These are phyloP conservation scores for Heliconius erato DNA, from an alignment of 2,888 invertebrate genomes.

Conservation along the genomic window DNA sequence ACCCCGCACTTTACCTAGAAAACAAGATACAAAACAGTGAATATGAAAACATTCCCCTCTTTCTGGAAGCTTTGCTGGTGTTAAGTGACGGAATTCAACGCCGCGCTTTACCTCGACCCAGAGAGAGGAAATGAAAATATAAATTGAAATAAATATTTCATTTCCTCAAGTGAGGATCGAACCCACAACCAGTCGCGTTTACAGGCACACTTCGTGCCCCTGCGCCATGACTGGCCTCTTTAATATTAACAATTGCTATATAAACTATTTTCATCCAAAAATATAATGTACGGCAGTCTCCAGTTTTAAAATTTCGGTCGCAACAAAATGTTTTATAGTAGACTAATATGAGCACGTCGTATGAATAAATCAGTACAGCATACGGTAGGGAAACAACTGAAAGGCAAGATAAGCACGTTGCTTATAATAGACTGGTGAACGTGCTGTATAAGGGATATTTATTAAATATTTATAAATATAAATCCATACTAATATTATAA, in stretches of 20 bases:
- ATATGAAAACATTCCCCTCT: too few species aligned
- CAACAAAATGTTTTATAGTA: slow-evolving; percentile 25
- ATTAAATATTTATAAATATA: not conserved
- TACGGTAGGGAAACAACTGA: slow-evolving; percentile 44
- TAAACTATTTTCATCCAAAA: not conserved
- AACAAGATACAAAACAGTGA: not conserved
- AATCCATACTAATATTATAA: not conserved
- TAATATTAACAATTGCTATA: not conserved
- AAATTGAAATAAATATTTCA: too few species aligned
- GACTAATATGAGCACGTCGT: slow-evolving; percentile 23
- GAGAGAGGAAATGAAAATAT: too few species aligned
- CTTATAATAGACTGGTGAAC: slow-evolving; percentile 12
- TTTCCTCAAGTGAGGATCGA: too few species aligned
- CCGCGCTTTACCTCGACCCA: too few species aligned
- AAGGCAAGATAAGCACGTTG: slow-evolving; percentile 36
- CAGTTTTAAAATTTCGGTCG: slow-evolving; percentile 9
- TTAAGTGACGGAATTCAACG: too few species aligned
- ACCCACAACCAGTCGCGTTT: too few species aligned
- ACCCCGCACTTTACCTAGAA: not conserved
- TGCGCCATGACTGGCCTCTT: too few species aligned
- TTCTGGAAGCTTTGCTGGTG: too few species aligned
- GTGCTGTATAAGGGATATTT: not conserved
- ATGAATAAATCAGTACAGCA: slow-evolving; percentile 40
- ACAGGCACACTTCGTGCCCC: too few species aligned
- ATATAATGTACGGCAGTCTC: not conserved